Base-by-base conservation (phyloP, 2,797 vertebrate genomes). In the Cryptoblepharus egeriae region DNA sequence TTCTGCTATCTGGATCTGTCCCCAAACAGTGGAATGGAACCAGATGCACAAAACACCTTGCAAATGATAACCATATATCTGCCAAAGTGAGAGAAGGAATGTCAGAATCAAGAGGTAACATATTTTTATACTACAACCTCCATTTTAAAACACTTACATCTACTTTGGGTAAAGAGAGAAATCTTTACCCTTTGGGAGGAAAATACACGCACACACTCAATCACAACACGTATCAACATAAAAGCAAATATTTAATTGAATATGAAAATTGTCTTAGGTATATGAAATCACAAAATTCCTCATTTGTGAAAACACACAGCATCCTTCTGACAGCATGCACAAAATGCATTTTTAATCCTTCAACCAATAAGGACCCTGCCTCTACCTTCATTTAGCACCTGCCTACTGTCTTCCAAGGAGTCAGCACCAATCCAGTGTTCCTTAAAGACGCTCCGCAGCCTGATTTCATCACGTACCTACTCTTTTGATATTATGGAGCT, bases 1-100 rank as follows among this genome's bases (percentile, higher is more conserved):
- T 92, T 92, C 85, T n/a, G 83, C 87, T 83, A 80, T 81, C 81
- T 82, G 85, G 83, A 84, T 89, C 82, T 85, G 72, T 84, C 79
- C 84, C 78, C 81, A 81, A 89, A 90, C 83, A 87, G 86, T 8
- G 39, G 87, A 90, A 65, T 86, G 77, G 80, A 80, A 91, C 77
- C 80, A 74, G 79, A 75, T n/a, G 75, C 79, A 68, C n/a, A 67
- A 55, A 73, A 30, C 22, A 61, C 18, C 75, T 77, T 76, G 86
- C 83, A 90, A n/a, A 80, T 57, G 39, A 82, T 77, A 90, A 81
- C 75, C 77, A 57, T 67, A 85, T 87, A 84, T 88, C 91, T 82
- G 85, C 86, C 75, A 42, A 60, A 70, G 61, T 65, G 89, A 84
- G 80, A 72, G 20, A 89, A 79, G 79, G 5, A 81, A 90, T 77